These are phyloP conservation scores for Heliconius aoede DNA, from an alignment of 2,888 invertebrate genomes.

Conservation along the genomic window DNA sequence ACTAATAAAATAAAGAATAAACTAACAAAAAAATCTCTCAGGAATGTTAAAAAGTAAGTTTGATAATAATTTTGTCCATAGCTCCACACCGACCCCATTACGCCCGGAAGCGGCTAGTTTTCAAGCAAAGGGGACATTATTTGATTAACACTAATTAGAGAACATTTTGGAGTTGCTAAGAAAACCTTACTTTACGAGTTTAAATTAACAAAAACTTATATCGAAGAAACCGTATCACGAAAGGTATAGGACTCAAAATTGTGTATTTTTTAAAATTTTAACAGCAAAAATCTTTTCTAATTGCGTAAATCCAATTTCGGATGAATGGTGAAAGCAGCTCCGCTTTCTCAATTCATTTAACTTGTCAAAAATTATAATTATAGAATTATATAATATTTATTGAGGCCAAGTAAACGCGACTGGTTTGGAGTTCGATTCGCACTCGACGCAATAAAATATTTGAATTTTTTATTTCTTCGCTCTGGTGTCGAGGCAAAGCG, in stretches of 20 bases:
- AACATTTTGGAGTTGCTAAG: constrained; percentile 63
- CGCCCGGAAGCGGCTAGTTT: constrained; percentile 63
- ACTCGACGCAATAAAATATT: too few species aligned
- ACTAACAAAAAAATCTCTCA: background rate
- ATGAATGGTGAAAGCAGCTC: constrained; percentile 64
- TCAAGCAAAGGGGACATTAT: constrained; percentile 72
- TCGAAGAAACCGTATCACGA: constrained; percentile 47
- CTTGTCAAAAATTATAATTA: constrained; percentile 49
- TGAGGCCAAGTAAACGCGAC: background rate
- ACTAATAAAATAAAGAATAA: background rate
- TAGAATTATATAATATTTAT: constrained; percentile 6
- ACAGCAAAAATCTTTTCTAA: constrained; percentile 48
- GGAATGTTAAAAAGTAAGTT: constrained; percentile 20
- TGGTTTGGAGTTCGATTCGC: too few species aligned
- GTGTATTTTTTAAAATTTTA: constrained; percentile 26
- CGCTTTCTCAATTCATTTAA: constrained; percentile 60
- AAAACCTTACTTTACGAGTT: constrained; percentile 58
- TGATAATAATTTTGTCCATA: constrained; percentile 34
- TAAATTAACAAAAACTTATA: constrained; percentile 39
- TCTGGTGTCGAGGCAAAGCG: too few species aligned
- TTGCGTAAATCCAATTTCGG: constrained; percentile 60
- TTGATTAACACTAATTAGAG: constrained; percentile 82
- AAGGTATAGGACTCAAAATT: constrained; percentile 49
- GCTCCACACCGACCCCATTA: constrained; percentile 51
- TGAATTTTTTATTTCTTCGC: too few species aligned